A percentile compares a stretch with the other conserved stretches of the same genome.
Evolutionary conservation across 1,140 invertebrate genomes (phyloP).

Genomic region (Ceratina japonica): DNA sequence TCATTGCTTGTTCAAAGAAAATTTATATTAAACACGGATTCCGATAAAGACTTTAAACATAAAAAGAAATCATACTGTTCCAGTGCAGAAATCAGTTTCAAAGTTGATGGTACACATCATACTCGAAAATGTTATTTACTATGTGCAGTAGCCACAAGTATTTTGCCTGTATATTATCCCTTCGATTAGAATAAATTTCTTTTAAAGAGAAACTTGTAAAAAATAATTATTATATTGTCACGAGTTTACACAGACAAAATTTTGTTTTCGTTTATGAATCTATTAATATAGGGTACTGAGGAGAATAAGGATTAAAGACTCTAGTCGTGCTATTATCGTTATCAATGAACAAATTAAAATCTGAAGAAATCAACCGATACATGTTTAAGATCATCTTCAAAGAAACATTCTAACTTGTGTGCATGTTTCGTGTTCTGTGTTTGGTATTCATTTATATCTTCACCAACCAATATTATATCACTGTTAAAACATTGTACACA

Average conservation of each 20-base stretch:
- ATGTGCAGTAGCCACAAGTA: slow-evolving; percentile 52
- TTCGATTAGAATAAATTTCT: slow-evolving; percentile 14
- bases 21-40: not conserved
- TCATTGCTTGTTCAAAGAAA: not conserved
- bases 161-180: slow-evolving; percentile 56
- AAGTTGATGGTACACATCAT: slow-evolving; percentile 45
- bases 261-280: slow-evolving; percentile 40
- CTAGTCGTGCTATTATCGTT: slow-evolving; percentile 46
- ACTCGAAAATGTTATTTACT: slow-evolving; percentile 38
- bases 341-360: slow-evolving; percentile 55
- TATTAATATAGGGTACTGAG: slow-evolving; percentile 37
- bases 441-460: slow-evolving; percentile 65
- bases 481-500: slow-evolving; percentile 67
- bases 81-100: not conserved
- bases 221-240: slow-evolving; percentile 26
- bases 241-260: slow-evolving; percentile 59
- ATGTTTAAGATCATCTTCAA: slow-evolving; percentile 47
- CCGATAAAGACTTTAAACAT: not conserved
- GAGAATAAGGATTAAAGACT: slow-evolving; percentile 37
- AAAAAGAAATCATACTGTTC: not conserved
- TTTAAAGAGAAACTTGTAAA: slow-evolving; percentile 22
- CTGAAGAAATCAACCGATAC: slow-evolving; percentile 48
- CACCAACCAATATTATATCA: slow-evolving; percentile 61
- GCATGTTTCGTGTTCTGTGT: slow-evolving; percentile 73
- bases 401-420: slow-evolving; percentile 62